phyloP scores from a whole-genome alignment of 2,113 vertebrate species.

The Rhynchomys soricoides region DNA sequence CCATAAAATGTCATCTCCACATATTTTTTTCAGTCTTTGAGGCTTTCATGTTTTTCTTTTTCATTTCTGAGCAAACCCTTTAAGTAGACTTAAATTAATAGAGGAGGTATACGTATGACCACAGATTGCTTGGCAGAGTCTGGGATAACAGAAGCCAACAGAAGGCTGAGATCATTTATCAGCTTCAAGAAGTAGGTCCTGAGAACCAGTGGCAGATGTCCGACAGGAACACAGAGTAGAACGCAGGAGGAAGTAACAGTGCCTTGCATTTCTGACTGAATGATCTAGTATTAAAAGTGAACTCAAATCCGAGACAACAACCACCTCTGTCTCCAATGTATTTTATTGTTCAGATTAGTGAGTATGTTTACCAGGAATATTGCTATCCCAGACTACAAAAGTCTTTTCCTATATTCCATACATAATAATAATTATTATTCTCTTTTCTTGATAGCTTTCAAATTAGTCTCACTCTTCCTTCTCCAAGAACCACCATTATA shows the following conservation, averaged over 20 bases:
- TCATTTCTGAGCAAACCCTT: slow-evolving; percentile 30
- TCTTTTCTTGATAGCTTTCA: neutral
- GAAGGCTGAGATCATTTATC: slow-evolving; percentile 30
- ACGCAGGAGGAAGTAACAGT: neutral
- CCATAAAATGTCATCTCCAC: slow-evolving; percentile 4
- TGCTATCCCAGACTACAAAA: neutral
- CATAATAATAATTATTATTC: neutral
- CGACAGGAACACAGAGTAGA: neutral
- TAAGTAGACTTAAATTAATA: slow-evolving; percentile 56
- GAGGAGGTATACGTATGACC: slow-evolving; percentile 15
- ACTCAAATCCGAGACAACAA: neutral
- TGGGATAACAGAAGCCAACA: neutral
- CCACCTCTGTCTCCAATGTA: neutral
- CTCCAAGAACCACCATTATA: neutral
- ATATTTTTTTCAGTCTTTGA: neutral
- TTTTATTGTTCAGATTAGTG: neutral
- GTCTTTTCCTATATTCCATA: neutral
- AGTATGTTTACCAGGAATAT: neutral
- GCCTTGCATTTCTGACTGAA: neutral
- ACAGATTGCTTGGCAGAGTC: slow-evolving; percentile 59
- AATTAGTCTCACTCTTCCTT: neutral
- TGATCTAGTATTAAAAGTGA: neutral
- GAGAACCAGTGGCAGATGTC: slow-evolving; percentile 29
- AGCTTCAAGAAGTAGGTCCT: slow-evolving; percentile 15
- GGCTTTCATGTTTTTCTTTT: neutral